Percentiles rank a stretch among this genome's conserved stretches.
These are phyloP conservation scores for Mesopsocus fuscifrons DNA, from an alignment of 2,888 invertebrate species.

Conservation along the genomic window DNA sequence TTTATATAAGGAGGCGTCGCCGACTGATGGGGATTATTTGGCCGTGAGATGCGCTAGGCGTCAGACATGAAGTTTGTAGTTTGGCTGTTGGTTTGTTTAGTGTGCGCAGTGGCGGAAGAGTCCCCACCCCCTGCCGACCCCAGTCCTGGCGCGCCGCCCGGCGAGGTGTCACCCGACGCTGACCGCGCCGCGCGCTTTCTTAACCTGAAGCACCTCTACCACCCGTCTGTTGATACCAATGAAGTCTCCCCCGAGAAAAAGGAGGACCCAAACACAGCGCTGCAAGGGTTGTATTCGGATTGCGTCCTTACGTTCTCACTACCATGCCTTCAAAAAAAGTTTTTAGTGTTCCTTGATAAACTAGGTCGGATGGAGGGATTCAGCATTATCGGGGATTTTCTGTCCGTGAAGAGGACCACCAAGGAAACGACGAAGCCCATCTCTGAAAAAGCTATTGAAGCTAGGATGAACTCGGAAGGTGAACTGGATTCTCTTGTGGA, in stretches of 20 bases:
- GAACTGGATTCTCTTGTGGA: slow-evolving; percentile 3
- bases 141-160: background rate
- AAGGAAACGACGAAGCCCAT: slow-evolving; percentile 9
- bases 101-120: background rate
- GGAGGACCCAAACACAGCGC: slow-evolving; percentile 19
- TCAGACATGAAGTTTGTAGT: slow-evolving; percentile 1
- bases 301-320: slow-evolving; percentile 36
- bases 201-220: background rate
- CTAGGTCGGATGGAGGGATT: slow-evolving; percentile 32
- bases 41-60: background rate
- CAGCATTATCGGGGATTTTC: slow-evolving; percentile 32
- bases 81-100: slow-evolving; percentile 4
- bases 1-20: background rate
- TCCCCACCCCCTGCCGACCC: background rate
- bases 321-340: slow-evolving; percentile 35
- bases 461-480: slow-evolving; percentile 3
- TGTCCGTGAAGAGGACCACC: slow-evolving; percentile 21
- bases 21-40: background rate
- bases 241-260: background rate
- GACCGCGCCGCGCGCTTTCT: slow-evolving; percentile 2
- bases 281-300: slow-evolving; percentile 33
- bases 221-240: background rate
- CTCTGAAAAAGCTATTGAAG: background rate
- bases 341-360: slow-evolving; percentile 33
- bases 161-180: background rate